These are phyloP conservation scores for Amblyraja radiata DNA, from an alignment of 2,797 vertebrate genomes.

Conservation along the genomic window DNA sequence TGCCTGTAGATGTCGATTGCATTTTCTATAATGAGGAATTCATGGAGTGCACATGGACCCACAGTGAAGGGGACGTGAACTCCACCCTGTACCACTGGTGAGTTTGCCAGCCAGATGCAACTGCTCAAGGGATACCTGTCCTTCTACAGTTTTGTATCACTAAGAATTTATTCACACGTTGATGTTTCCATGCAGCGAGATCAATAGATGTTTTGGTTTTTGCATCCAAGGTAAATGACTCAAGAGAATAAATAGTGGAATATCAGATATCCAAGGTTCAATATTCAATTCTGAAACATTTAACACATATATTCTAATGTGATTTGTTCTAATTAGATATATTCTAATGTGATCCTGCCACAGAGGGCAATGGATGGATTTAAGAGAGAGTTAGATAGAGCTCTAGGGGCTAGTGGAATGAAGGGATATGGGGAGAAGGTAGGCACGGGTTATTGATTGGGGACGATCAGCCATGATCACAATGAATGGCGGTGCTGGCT, in stretches of 20 bases:
- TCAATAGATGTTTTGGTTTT: not conserved
- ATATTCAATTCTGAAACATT: not conserved
- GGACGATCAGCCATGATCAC: too few species aligned
- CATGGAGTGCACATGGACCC: slow-evolving; percentile 66
- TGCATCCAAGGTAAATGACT: not conserved
- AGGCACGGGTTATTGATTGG: too few species aligned
- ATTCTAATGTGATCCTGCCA: too few species aligned
- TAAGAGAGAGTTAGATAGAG: too few species aligned
- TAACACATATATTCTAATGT: too few species aligned
- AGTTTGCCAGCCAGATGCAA: not conserved
- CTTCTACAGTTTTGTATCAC: not conserved
- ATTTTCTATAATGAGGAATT: slow-evolving; percentile 59
- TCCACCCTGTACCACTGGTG: slow-evolving; percentile 55
- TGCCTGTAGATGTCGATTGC: slow-evolving; percentile 51
- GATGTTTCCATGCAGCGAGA: not conserved
- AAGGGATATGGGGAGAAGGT: too few species aligned
- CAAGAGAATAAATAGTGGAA: not conserved
- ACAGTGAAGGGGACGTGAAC: slow-evolving; percentile 49
- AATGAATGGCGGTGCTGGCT: too few species aligned
- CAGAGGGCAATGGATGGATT: too few species aligned
- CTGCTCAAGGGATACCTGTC: not conserved
- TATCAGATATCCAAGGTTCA: not conserved
- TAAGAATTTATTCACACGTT: not conserved
- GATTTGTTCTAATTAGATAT: too few species aligned
- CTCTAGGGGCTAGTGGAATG: too few species aligned